Evolutionary conservation across 2,113 vertebrate species (phyloP).

Genomic region (Anolis carolinensis): DNA sequence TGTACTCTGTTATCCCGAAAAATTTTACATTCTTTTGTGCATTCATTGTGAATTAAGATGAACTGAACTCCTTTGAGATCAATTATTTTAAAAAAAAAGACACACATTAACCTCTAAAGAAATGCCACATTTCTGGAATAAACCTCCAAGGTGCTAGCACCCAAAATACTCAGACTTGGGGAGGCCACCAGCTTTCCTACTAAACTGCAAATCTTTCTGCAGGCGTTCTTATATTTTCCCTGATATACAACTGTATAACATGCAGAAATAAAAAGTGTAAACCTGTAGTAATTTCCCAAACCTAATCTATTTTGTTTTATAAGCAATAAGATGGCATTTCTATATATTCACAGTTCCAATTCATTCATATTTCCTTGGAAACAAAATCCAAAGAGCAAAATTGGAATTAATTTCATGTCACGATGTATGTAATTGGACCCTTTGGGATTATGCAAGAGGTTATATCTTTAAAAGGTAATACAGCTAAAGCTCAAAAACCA

Average conservation of each 20-base stretch:
- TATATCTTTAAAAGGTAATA: background rate
- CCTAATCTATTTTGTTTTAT: background rate
- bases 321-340: background rate
- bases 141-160: background rate
- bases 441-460: background rate
- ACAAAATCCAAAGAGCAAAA: background rate
- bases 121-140: background rate
- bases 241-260: conserved; percentile 8
- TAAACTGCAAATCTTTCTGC: conserved; percentile 1
- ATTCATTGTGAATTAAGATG: background rate
- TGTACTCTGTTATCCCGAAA: background rate
- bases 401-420: background rate
- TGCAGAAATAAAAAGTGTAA: conserved; percentile 1
- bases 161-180: background rate
- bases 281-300: background rate
- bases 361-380: background rate
- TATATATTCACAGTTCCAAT: background rate
- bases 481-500: background rate
- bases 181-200: background rate
- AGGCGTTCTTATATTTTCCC: background rate
- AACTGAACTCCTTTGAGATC: background rate
- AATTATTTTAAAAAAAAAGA: background rate
- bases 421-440: background rate
- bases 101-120: background rate
- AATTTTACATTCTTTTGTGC: background rate